phyloP scores from a whole-genome alignment of 2,888 invertebrate genomes.

The Aethes cnicana region DNA sequence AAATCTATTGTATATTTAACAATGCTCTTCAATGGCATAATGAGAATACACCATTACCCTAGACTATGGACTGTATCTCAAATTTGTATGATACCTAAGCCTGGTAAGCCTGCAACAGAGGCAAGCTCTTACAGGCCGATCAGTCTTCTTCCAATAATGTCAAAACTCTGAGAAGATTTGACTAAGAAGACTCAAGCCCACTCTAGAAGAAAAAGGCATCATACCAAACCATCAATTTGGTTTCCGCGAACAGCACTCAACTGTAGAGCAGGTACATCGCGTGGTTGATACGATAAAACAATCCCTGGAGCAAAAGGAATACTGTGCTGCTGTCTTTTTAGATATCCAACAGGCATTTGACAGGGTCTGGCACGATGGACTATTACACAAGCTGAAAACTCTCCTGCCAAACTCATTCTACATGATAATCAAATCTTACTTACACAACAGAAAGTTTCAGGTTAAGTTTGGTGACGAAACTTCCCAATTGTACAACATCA shows the following conservation, averaged over 20 bases:
- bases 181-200: neutral
- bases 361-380: slow-evolving; percentile 1
- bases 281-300: neutral
- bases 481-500: neutral
- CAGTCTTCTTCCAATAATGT: neutral
- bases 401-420: neutral
- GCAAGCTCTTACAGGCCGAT: neutral
- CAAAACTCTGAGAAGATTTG: neutral
- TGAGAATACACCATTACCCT: neutral
- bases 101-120: neutral
- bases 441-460: neutral
- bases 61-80: neutral
- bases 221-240: neutral
- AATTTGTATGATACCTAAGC: neutral
- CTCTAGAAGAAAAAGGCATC: neutral
- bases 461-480: neutral
- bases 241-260: neutral
- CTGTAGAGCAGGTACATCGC: neutral
- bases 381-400: neutral
- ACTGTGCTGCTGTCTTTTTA: neutral
- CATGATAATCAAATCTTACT: neutral
- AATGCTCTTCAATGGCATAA: neutral
- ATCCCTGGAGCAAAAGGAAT: neutral
- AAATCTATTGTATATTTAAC: neutral
- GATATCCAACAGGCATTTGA: no score